Evolutionary conservation across 2,113 vertebrate genomes (phyloP).

Genomic region (Burhinus bistriatus): DNA sequence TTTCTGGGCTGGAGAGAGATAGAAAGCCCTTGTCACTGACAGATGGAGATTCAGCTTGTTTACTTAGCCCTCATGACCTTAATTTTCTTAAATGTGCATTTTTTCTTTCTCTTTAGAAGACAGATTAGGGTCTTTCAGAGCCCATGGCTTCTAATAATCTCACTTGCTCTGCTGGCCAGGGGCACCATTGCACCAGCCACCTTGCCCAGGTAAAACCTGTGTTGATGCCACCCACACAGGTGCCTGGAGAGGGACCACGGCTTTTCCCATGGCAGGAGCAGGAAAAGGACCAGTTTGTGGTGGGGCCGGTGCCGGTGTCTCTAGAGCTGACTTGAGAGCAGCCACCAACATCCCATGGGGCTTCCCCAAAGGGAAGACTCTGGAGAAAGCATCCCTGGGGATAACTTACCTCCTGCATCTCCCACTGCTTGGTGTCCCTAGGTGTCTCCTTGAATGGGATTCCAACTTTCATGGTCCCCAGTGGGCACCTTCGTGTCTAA

Average conservation of each 20-base stretch:
- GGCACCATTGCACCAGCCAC: not conserved
- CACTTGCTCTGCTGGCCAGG: not conserved
- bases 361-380: rapidly evolving
- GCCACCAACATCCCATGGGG: not conserved
- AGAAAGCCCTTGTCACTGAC: not conserved
- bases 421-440: rapidly evolving
- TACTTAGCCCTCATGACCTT: constrained; percentile 35
- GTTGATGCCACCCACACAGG: not conserved
- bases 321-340: not conserved
- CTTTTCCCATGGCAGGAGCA: not conserved
- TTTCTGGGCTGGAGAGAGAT: not conserved
- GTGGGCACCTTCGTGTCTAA: rapidly evolving
- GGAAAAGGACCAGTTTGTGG: not conserved
- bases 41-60: constrained; percentile 37
- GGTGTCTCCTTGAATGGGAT: not conserved
- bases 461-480: not conserved
- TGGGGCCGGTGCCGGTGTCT: not conserved
- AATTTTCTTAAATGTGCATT: constrained; percentile 48
- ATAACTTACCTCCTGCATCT: not conserved
- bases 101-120: not conserved
- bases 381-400: not conserved
- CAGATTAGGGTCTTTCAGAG: constrained; percentile 1
- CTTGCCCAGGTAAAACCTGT: not conserved
- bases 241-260: rapidly evolving
- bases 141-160: not conserved